A percentile compares a stretch with the other conserved stretches of the same genome.
These are phyloP conservation scores for Microcaecilia unicolor DNA, from an alignment of 2,797 vertebrate genomes.

Conservation along the genomic window DNA sequence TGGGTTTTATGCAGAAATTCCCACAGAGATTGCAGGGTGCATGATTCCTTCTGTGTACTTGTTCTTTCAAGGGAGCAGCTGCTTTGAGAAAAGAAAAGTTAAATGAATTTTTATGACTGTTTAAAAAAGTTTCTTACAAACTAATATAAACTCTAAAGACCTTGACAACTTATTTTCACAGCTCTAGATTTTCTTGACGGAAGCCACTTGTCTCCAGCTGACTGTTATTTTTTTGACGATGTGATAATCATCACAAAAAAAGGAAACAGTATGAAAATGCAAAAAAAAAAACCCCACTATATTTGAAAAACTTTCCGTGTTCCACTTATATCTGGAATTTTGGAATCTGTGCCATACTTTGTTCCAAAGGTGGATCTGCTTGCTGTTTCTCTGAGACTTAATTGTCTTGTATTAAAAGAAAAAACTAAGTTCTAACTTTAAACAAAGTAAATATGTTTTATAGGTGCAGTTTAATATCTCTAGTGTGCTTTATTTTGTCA, in stretches of 20 bases:
- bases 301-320: conserved; percentile 3
- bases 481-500: conserved; percentile 32
- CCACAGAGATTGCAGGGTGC: too few relatives aligned
- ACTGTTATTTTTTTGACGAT: conserved; percentile 46
- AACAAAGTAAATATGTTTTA: conserved; percentile 42
- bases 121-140: conserved; percentile 49
- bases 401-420: conserved; percentile 35
- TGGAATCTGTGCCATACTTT: conserved; percentile 42
- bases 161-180: conserved; percentile 51
- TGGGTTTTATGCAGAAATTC: conserved; percentile 40
- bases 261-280: conserved; percentile 30
- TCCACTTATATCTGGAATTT: too few relatives aligned
- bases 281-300: conserved; percentile 6
- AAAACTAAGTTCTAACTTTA: too few relatives aligned
- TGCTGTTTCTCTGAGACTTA: conserved; percentile 31
- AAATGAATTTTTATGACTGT: conserved; percentile 54
- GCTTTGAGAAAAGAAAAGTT: conserved; percentile 39
- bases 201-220: conserved; percentile 26
- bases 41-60: conserved; percentile 56
- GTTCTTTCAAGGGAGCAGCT: conserved; percentile 44
- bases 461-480: conserved; percentile 30
- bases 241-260: conserved; percentile 49
- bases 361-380: conserved; percentile 30
- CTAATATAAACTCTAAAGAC: conserved; percentile 38
- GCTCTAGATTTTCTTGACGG: conserved; percentile 33